A percentile compares a stretch with the other conserved stretches of the same genome.
These are phyloP conservation scores for Phrynosoma platyrhinos DNA, from an alignment of 2,113 vertebrate genomes.

Conservation along the genomic window DNA sequence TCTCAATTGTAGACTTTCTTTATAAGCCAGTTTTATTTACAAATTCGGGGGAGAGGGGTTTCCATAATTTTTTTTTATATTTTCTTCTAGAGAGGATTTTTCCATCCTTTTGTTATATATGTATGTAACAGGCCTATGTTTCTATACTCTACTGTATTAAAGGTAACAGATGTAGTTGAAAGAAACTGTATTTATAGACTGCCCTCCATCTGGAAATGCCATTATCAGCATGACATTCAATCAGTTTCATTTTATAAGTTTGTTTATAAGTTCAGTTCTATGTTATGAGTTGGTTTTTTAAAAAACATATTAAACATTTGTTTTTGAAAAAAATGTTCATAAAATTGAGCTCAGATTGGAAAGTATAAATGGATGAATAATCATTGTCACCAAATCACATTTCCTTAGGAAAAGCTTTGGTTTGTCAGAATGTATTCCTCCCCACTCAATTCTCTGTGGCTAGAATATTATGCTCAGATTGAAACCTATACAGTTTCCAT, in stretches of 20 bases:
- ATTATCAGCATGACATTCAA: constrained; percentile 59
- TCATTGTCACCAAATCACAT: neutral
- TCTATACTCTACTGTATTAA: constrained; percentile 77
- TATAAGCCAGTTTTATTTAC: constrained; percentile 68
- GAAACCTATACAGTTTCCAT: neutral
- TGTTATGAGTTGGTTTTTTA: constrained; percentile 40
- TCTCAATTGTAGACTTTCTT: constrained; percentile 62
- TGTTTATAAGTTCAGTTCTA: neutral
- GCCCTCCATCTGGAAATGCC: constrained; percentile 56
- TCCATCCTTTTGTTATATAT: constrained; percentile 42
- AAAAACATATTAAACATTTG: constrained; percentile 59
- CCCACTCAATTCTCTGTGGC: too few species aligned
- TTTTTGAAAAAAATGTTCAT: constrained; percentile 37
- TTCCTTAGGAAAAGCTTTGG: neutral
- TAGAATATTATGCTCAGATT: neutral
- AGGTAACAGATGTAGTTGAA: constrained; percentile 68
- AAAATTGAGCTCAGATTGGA: neutral
- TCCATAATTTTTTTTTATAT: constrained; percentile 44
- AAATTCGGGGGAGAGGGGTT: constrained; percentile 43
- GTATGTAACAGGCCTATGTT: constrained; percentile 63
- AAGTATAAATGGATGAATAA: neutral
- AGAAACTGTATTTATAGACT: constrained; percentile 78
- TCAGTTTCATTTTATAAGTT: constrained; percentile 54
- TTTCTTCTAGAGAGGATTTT: constrained; percentile 50
- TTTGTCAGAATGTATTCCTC: neutral